A percentile compares a stretch with the other conserved stretches of the same genome.
phyloP scores from a whole-genome alignment of 1,140 invertebrate genomes.

The Eupristina koningsbergeri region DNA sequence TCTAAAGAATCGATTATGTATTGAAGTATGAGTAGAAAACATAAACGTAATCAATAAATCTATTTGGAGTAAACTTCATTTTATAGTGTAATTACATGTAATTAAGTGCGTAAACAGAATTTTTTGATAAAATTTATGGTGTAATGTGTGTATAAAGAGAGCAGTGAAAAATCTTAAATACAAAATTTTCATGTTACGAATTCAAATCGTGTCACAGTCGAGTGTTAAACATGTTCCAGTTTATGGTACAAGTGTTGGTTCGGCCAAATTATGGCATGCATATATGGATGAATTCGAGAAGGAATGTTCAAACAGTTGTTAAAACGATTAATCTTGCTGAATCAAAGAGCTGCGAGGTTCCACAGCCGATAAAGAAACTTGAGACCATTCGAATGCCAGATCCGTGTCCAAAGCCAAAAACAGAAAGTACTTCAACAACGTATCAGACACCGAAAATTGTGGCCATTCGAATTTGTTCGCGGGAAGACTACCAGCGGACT shows the following conservation, averaged over 20 bases:
- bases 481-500: conserved; percentile 55
- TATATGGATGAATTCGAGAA: neutral
- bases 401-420: conserved; percentile 32
- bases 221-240: neutral
- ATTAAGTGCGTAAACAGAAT: neutral
- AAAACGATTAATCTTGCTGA: conserved; percentile 62
- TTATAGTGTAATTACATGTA: neutral
- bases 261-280: no score
- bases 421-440: neutral
- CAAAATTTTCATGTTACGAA: neutral
- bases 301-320: neutral
- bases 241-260: neutral
- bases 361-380: conserved; percentile 53
- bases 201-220: neutral
- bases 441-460: conserved; percentile 52
- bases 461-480: conserved; percentile 54
- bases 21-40: no score
- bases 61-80: neutral
- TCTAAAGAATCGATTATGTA: no score
- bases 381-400: conserved; percentile 42
- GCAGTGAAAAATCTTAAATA: neutral
- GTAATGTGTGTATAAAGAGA: neutral
- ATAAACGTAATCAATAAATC: neutral
- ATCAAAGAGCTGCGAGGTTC: conserved; percentile 53
- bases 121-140: neutral